These are phyloP conservation scores for Neria commutata DNA, from an alignment of 2,888 invertebrate genomes.

Conservation along the genomic window DNA sequence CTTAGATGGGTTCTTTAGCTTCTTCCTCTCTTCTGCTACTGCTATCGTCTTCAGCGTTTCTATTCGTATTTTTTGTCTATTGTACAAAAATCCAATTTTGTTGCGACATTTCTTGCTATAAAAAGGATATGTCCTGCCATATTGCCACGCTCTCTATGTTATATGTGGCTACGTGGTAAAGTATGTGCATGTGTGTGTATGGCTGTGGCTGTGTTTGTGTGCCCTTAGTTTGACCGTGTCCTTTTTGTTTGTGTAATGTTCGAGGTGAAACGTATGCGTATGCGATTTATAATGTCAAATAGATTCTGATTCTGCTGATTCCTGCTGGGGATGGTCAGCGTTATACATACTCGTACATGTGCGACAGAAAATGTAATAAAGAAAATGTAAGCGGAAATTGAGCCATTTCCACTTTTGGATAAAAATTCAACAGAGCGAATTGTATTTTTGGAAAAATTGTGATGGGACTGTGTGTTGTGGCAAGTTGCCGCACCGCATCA, in stretches of 20 bases:
- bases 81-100: slow-evolving; percentile 7
- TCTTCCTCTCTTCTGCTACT: too few relatives aligned
- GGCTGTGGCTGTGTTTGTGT: neutral
- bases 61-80: too few relatives aligned
- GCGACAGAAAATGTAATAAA: neutral
- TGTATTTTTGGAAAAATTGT: neutral
- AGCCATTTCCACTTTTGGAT: neutral
- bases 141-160: neutral
- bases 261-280: neutral
- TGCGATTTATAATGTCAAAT: slow-evolving; percentile 6
- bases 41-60: too few relatives aligned
- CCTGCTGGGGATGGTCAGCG: neutral
- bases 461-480: neutral
- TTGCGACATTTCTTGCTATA: slow-evolving; percentile 1
- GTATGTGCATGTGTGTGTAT: too few relatives aligned
- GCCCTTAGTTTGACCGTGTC: slow-evolving; percentile 3
- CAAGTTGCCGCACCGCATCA: too few relatives aligned
- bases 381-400: slow-evolving; percentile 5
- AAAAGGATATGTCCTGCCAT: too few relatives aligned
- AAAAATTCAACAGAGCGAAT: neutral
- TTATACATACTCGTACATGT: neutral
- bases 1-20: slow-evolving; percentile 1
- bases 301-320: slow-evolving; percentile 1
- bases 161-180: neutral
- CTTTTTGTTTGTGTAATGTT: neutral